Evolutionary conservation across 1,140 invertebrate species (phyloP), one percentile per base, ranked within the genome.

Genomic region (Megathymus violae): DNA sequence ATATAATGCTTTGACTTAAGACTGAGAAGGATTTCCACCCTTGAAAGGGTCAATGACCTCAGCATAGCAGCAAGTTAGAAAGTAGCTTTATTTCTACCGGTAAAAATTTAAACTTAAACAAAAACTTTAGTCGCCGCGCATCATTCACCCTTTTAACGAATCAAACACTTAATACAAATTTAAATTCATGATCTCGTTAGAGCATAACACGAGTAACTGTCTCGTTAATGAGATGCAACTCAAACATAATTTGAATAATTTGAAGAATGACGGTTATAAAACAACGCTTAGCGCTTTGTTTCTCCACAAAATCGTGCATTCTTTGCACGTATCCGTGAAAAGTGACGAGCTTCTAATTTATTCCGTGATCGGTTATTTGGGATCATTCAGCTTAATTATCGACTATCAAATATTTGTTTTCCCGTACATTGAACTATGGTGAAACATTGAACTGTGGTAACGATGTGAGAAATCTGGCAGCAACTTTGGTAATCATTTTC

Each of bases 301-400:
- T 77, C 74, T 74, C 70, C 74, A 79, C 66, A 85, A 83, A 77
- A 71, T 56, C 41, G 67, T 72, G 59, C 61, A 80, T 76, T 79
- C 76, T 78, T 80, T 80, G 67, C 82, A 80, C 69, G 46, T 76
- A 47, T 50, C 70, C 69, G 82, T 78, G 73, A 85, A 85, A 85
- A 71, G 34, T 83, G 74, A 76, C 82, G 71, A 10, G 43, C 25
- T 48, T 71, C 76, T 85, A 85, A 85, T 85, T 82, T 83, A 83
- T 85, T 74, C 82, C 67, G 69, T 82, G 80, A 80, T 82, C 76
- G 71, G 63, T 65, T 69, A 64, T 78, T 71, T 72, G 31, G 63
- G 54, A 66, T 63, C 40, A 63, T 66, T 66, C 61, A n/a, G 63
- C 44, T 68, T 75, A 73, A 78, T 80, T 77, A 84, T 73, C 69